Evolutionary conservation across 2,113 vertebrate genomes (phyloP), one percentile per base, ranked within the genome.

Genomic region (Daubentonia madagascariensis): DNA sequence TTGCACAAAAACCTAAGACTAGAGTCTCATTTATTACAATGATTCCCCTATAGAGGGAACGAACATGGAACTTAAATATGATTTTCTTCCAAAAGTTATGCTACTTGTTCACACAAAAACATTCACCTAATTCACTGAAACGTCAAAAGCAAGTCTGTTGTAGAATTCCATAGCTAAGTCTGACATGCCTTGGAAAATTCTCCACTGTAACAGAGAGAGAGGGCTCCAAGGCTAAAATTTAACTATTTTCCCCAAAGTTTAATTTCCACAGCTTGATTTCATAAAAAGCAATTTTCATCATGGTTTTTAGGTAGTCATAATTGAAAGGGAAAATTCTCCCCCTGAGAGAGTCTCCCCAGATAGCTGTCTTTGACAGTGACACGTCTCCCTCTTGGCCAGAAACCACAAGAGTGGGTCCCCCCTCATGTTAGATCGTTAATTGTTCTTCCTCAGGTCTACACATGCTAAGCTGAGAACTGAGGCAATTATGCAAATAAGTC

Each of bases 401-500:
- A 85, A 73, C 89, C 93, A 89, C 70, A 59, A 52, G 79, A 70
- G 97, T 70, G 40, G 80, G 37, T 85, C 63, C 13, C 50, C 43
- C 40, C 18, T 89, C 23, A 10, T 52, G 59, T 92, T 89, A 94
- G 89, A 73, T 91, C 92, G 86, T 92, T 95, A 96, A 96, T 97
- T 95, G 97, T 98, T 96, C 96, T 75, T 96, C 80, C 40, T 48
- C 85, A 96, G 70, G 80, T 96, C 92, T 63, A n/a, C 17, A 45
- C 23, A 84, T 43, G 61, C 35, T 72, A 18, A 85, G 86, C 72
- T 94, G 89, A 96, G 80, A 92, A 96, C 48, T 6, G 28, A 97
- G 93, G 97, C 92, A 94, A 97, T 98, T 97, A 97, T 95, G 96
- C 96, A 96, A 89, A 92, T 90, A 97, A 94, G 92, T 85, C 86